A percentile compares a stretch with the other conserved stretches of the same genome.
These are phyloP conservation scores for Scalopus aquaticus DNA, from an alignment of 2,113 vertebrate genomes.

Conservation along the genomic window DNA sequence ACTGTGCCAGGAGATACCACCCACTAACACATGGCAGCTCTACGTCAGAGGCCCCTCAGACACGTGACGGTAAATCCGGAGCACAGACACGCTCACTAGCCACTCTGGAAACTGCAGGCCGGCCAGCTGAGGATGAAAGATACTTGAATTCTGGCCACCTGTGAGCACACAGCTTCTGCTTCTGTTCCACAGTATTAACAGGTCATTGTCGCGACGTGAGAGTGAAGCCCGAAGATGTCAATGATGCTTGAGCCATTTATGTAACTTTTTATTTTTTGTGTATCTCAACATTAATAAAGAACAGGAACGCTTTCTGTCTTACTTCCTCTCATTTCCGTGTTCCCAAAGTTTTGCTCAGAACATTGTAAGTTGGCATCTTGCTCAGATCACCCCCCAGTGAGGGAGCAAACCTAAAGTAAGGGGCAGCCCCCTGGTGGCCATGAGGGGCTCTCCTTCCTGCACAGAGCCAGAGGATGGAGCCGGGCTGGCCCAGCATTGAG, in stretches of 20 bases:
- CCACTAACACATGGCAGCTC: neutral
- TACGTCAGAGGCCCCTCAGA: neutral
- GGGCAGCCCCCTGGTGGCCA: fast-evolving
- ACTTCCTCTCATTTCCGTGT: neutral
- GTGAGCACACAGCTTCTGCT: neutral
- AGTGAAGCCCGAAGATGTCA: slow-evolving; percentile 25
- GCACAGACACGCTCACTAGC: neutral
- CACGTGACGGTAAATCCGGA: neutral
- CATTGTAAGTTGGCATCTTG: neutral
- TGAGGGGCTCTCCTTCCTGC: neutral
- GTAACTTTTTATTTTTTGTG: slow-evolving; percentile 77
- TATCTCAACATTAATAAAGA: slow-evolving; percentile 78
- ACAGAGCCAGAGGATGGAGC: neutral
- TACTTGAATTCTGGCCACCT: slow-evolving; percentile 63
- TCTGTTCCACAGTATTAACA: slow-evolving; percentile 16
- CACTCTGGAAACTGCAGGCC: neutral
- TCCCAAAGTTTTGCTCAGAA: neutral
- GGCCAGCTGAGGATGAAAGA: slow-evolving; percentile 51
- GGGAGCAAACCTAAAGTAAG: neutral
- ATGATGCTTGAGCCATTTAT: slow-evolving; percentile 70
- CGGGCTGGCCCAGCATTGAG: neutral
- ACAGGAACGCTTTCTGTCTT: neutral
- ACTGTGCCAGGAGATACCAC: neutral
- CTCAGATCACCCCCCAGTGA: neutral
- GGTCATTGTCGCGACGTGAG: neutral